Evolutionary conservation across 2,888 invertebrate species (phyloP).

Genomic region (Hymenopus coronatus): DNA sequence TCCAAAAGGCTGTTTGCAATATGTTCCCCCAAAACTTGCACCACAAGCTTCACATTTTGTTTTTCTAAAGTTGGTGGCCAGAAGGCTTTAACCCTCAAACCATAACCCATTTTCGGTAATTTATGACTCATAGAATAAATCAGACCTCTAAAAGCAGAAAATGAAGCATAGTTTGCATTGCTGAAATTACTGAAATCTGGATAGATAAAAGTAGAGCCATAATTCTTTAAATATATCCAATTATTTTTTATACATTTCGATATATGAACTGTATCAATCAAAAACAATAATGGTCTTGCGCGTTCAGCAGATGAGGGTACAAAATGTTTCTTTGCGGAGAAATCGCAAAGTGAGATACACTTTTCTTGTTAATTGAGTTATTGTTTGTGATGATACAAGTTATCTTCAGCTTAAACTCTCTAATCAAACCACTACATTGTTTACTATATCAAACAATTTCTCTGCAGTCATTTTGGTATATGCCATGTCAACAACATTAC

Average conservation of each 20-base stretch:
- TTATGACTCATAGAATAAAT: neutral
- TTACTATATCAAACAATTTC: neutral
- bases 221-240: neutral
- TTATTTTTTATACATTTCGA: neutral
- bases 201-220: neutral
- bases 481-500: no score
- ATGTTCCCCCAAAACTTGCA: neutral
- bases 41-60: neutral
- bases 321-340: neutral
- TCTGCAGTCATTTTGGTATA: neutral
- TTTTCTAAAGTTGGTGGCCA: neutral
- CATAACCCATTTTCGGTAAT: neutral
- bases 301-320: neutral
- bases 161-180: neutral
- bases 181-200: neutral
- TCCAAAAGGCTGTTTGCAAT: neutral
- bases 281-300: neutral
- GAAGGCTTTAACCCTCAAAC: neutral
- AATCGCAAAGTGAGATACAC: neutral
- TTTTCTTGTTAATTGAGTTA: neutral
- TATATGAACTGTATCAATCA: neutral
- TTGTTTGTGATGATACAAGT: neutral
- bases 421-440: neutral
- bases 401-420: neutral
- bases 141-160: neutral